These are phyloP conservation scores for Agonopterix arenella DNA, from an alignment of 2,888 invertebrate species.

Conservation along the genomic window DNA sequence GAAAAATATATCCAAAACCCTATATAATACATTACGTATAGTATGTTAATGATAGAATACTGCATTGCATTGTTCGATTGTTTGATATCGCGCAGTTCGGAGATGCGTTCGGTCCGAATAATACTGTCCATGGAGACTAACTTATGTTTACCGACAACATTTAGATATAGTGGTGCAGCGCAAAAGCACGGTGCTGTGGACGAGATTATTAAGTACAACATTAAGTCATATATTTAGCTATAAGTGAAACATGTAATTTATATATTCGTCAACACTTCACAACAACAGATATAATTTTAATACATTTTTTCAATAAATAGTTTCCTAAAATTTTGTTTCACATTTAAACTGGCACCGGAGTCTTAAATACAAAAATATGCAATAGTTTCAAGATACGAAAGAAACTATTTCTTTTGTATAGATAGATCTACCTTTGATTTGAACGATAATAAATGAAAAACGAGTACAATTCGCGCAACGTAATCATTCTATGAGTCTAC, in stretches of 20 bases:
- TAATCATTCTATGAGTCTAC: too few relatives aligned
- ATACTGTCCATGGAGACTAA: constrained; percentile 51
- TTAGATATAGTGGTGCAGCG: constrained; percentile 40
- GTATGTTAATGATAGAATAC: constrained; percentile 53
- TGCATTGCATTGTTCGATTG: constrained; percentile 52
- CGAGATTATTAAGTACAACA: constrained; percentile 48
- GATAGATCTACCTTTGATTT: neutral
- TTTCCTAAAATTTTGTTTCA: constrained; percentile 1
- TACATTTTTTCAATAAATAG: constrained; percentile 12
- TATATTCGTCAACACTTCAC: constrained; percentile 1
- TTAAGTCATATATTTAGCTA: constrained; percentile 21
- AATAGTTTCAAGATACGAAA: too few relatives aligned
- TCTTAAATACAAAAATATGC: constrained; percentile 1
- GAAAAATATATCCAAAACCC: constrained; percentile 60
- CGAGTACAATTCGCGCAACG: too few relatives aligned
- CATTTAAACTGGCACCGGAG: constrained; percentile 19
- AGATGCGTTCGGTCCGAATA: constrained; percentile 31
- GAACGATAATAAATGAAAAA: neutral
- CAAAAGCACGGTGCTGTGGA: constrained; percentile 57
- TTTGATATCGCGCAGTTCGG: constrained; percentile 11
- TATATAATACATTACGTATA: constrained; percentile 45
- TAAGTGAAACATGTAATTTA: constrained; percentile 7
- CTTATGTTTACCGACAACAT: constrained; percentile 24
- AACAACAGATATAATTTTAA: constrained; percentile 10
- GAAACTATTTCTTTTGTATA: too few relatives aligned